Evolutionary conservation across 2,113 vertebrate species (phyloP).

Genomic region (Pedionomus torquatus): DNA sequence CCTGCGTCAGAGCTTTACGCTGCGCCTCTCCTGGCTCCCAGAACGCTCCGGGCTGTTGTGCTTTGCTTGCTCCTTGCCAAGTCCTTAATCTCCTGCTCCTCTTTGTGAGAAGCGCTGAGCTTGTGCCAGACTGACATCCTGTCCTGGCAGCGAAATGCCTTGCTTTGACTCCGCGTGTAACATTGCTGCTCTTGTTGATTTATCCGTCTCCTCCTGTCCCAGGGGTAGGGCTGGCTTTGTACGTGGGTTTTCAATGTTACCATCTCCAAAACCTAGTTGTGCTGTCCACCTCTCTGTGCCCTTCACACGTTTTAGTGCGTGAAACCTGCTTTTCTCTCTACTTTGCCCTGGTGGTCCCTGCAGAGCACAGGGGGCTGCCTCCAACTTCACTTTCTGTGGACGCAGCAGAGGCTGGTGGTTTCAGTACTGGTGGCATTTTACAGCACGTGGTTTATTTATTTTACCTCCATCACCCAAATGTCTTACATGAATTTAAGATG

Average conservation of each 20-base stretch:
- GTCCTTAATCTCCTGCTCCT: not conserved
- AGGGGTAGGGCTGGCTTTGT: not conserved
- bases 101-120: not conserved
- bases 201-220: not conserved
- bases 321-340: not conserved
- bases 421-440: not conserved
- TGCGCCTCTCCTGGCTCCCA: not conserved
- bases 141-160: not conserved
- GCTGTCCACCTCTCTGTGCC: not conserved
- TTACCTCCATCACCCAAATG: not conserved
- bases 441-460: not conserved
- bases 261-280: not conserved
- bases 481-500: not conserved
- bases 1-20: not conserved
- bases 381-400: not conserved
- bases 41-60: fast-evolving
- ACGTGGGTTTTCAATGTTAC: not conserved
- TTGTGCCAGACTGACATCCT: not conserved
- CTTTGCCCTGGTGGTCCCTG: not conserved
- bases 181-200: not conserved
- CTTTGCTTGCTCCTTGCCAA: not conserved
- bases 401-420: not conserved
- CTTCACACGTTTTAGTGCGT: not conserved
- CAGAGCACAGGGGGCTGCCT: not conserved
- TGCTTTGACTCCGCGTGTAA: fast-evolving